Base-by-base conservation (phyloP, 1,140 invertebrate species). In the Onthophagus taurus region DNA sequence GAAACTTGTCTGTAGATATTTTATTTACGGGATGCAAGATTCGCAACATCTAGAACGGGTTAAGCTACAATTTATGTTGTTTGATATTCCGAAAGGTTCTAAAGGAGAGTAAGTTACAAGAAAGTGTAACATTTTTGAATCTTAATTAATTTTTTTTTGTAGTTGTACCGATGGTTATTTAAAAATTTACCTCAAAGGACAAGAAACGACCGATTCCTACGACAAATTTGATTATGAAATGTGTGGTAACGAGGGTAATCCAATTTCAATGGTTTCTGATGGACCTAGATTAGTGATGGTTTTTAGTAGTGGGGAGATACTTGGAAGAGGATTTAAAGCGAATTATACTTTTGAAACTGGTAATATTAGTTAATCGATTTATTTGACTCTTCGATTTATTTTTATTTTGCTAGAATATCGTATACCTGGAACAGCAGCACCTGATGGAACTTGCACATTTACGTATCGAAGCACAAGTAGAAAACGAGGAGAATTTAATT, bases 21-120 rank as follows among this genome's bases (percentile, higher is more conserved):
- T 93, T 76, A 87, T 97, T 63, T 96, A 97, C 70, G 93, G 91
- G 50, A 84, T 96, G 75, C 89, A 95, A 71, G 91, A 96, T 69
- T 81, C 82, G 41, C 89, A 96, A 64, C 83, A 95, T 71, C 76
- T 97, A 57, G 93, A 97, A 68, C 80, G 90, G 65, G 91, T 95
- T 39, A 76, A 81, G 46, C 70, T 97, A 34, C 79, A 85, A 54
- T 96, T 97, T 68, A 72, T 77, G 33, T 78, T 78, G 59, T 94
- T 97, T 70, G 83, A 88, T 61, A 92, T 97, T 71, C 85, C 89
- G 11, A 86, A 84, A 66, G 80, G 75, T 45, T 73, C 78, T 42
- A 75, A 81, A 47, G 70, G 68, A 69, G 78, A 81, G 76, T 81
- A 67, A 75, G 78, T 74, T 13, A 7, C 17, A 20, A n/a, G n/a